phyloP scores from a whole-genome alignment of 1,140 invertebrate genomes.

The Rhizoglyphus robini region DNA sequence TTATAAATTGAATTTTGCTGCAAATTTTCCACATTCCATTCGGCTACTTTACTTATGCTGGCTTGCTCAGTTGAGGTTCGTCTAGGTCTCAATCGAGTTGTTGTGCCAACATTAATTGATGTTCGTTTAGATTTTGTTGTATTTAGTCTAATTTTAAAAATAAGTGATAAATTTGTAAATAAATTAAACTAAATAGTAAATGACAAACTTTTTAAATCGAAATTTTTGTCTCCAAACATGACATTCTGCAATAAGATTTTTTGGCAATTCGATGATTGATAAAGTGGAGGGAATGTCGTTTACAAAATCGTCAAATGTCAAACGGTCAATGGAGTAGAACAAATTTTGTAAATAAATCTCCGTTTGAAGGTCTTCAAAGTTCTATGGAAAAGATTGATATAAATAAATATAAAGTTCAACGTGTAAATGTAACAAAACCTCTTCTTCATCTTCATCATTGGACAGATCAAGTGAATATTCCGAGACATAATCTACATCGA shows the following conservation, averaged over 20 bases:
- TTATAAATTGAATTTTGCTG: background rate
- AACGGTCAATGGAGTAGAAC: background rate
- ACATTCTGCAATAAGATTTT: background rate
- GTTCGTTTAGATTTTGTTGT: background rate
- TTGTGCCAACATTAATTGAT: background rate
- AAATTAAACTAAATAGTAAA: background rate
- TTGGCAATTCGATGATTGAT: background rate
- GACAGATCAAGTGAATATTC: conserved; percentile 15
- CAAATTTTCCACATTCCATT: background rate
- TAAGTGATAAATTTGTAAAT: background rate
- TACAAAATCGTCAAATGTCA: background rate
- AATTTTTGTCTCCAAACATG: conserved; percentile 15
- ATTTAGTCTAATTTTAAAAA: background rate
- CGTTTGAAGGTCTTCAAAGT: conserved; percentile 4
- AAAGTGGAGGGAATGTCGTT: background rate
- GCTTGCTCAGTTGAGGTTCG: background rate
- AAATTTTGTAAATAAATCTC: conserved; percentile 10
- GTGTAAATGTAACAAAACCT: conserved; percentile 3
- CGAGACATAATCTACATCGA: background rate
- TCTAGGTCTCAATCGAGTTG: background rate
- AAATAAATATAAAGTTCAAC: background rate
- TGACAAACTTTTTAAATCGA: background rate
- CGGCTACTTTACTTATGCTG: background rate
- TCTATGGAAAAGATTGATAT: background rate
- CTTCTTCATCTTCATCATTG: conserved; percentile 12